Base-by-base conservation (phyloP, 2,797 vertebrate species). In the Lophius americanus region DNA sequence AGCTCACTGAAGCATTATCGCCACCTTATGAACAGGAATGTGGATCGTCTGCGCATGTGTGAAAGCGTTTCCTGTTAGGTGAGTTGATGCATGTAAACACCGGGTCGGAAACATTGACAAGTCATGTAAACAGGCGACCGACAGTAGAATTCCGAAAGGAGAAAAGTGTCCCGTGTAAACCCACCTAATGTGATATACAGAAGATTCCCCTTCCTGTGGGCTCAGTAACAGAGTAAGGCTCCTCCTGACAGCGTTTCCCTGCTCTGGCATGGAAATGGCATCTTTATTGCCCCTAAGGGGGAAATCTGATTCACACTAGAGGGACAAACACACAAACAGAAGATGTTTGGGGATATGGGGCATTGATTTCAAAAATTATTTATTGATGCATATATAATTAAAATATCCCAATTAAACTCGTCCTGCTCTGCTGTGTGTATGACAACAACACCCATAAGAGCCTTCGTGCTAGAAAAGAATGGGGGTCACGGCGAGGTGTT, bases 361-460 rank as follows among this genome's bases (percentile, higher is more conserved):
- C 46, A 47, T 47, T 14, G 46, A 47, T 14, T 1, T 3, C n/a
- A 47, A 14, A 13, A 47, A 13, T 47, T 47, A 47, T 23, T 66
- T 58, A 70, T 47, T 12, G 23, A 64, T 53, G n/a, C 32, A 58
- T 58, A 14, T 7, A 3, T 14, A 8, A 54, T 14, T n/a, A 42
- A 50, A n/a, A 58, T 33, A 51, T 56, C 41, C 50, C 12, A n/a
- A 48, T 51, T 23, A 51, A 65, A 65, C 14, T 60, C 7, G 3
- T 68, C 9, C 9, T 38, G 6, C 42, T 56, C 41, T 50, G 50
- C 6, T 43, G 14, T 13, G 23, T 6, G 38, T 42, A 38, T 33
- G 39, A 70, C 56, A 69, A 44, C 6, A n/a, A 38, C 4, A 66
- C 62, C 48, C 36, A 54, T 36, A 37, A 38, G 10, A 56, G 47